phyloP scores from a whole-genome alignment of 2,888 invertebrate species.

The Harpalus rufipes region DNA sequence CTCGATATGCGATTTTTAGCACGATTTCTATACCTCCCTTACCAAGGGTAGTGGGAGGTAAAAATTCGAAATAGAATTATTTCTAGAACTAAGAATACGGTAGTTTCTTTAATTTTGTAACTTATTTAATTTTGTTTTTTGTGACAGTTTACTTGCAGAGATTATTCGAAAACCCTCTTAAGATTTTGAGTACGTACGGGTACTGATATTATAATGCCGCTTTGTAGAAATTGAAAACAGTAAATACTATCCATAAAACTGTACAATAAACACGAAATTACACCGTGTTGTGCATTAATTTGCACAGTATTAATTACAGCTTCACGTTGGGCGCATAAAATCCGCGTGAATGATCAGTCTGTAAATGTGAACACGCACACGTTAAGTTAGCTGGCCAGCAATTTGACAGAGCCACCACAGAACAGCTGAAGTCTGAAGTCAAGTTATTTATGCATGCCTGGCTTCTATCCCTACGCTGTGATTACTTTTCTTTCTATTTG shows the following conservation, averaged over 20 bases:
- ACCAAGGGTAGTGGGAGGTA: no score
- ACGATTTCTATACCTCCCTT: no score
- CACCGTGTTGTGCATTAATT: background rate
- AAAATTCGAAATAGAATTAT: no score
- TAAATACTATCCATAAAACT: background rate
- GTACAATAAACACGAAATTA: slow-evolving; percentile 8
- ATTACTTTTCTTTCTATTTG: slow-evolving; percentile 61
- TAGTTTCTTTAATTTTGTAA: no score
- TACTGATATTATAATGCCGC: no score
- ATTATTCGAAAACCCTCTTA: no score
- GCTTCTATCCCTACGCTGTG: slow-evolving; percentile 22
- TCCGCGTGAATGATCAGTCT: slow-evolving; percentile 38
- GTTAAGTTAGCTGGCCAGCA: slow-evolving; percentile 9
- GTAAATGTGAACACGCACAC: background rate
- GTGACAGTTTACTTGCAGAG: no score
- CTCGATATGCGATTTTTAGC: no score
- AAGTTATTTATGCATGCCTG: slow-evolving; percentile 39
- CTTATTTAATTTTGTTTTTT: no score
- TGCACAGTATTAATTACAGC: slow-evolving; percentile 25
- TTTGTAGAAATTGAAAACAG: background rate
- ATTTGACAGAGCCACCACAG: slow-evolving; percentile 21
- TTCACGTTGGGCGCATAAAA: background rate
- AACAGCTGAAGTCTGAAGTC: slow-evolving; percentile 35
- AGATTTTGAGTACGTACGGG: no score
- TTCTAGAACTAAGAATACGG: no score